phyloP scores from a whole-genome alignment of 2,797 vertebrate genomes.

The Pristis pectinata region DNA sequence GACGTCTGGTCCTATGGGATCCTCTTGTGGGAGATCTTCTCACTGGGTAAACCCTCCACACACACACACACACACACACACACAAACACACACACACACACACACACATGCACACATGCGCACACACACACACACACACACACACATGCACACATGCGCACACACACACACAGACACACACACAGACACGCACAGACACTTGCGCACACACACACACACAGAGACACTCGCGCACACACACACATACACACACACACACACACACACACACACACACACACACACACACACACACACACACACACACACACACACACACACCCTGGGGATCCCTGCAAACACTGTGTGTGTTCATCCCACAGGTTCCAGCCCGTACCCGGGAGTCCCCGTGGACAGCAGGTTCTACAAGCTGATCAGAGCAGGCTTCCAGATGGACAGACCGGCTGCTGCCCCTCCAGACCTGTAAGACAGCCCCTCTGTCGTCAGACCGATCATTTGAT shows the following conservation, averaged over 20 bases:
- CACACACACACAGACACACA: too few species aligned
- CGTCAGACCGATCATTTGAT: too few species aligned
- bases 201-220: too few species aligned
- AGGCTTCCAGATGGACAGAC: constrained; percentile 91
- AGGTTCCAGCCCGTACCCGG: constrained; percentile 92
- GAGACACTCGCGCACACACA: too few species aligned
- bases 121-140: too few species aligned
- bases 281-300: too few species aligned
- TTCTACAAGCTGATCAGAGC: constrained; percentile 95
- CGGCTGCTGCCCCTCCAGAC: constrained; percentile 76
- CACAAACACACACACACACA: neutral
- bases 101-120: neutral
- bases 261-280: too few species aligned
- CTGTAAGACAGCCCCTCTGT: constrained; percentile 64
- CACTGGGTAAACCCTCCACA: constrained; percentile 70
- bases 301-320: neutral
- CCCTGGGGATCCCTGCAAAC: neutral
- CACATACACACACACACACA: too few species aligned
- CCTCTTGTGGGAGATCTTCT: constrained; percentile 97
- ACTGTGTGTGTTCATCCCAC: neutral
- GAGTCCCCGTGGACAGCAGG: constrained; percentile 82
- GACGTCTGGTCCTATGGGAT: constrained; percentile 98
- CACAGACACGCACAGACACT: too few species aligned
- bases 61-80: neutral
- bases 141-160: too few species aligned